A percentile compares a stretch with the other conserved stretches of the same genome.
Conservation (phyloP, 2,888 invertebrate species). For the Cephus nigrinus region DNA sequence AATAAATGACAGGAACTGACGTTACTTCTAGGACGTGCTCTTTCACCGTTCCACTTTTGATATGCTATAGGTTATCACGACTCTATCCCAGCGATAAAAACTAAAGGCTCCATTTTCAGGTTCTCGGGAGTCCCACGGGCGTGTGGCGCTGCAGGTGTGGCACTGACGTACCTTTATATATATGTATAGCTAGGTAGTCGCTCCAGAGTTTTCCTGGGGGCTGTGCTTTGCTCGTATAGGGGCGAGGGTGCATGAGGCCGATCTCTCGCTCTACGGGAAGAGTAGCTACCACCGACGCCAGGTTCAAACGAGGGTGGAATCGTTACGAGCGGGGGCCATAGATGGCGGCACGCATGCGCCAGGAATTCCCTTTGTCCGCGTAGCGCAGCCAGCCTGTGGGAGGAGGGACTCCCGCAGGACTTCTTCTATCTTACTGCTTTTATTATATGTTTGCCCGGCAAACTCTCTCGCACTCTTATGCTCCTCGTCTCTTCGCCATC, state of each 20-base stretch:
- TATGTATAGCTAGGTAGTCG: background rate
- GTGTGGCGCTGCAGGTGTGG: slow-evolving; percentile 14
- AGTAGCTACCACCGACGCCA: slow-evolving; percentile 20
- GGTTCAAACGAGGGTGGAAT: slow-evolving; percentile 50
- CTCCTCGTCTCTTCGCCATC: background rate
- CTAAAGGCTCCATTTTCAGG: slow-evolving; percentile 61
- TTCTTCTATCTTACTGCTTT: slow-evolving; percentile 55
- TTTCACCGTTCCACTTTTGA: slow-evolving; percentile 41
- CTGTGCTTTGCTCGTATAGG: background rate
- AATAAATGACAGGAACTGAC: background rate
- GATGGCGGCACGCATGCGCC: slow-evolving; percentile 55
- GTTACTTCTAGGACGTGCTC: slow-evolving; percentile 27
- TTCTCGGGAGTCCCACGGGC: slow-evolving; percentile 49
- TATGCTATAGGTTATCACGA: slow-evolving; percentile 61
- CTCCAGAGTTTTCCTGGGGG: background rate
- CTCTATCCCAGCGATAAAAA: slow-evolving; percentile 63
- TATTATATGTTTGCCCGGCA: slow-evolving; percentile 45
- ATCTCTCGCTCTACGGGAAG: slow-evolving; percentile 25
- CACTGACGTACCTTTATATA: background rate
- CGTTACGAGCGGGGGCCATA: slow-evolving; percentile 53
- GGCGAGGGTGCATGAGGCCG: background rate
- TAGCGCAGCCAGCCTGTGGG: slow-evolving; percentile 25
- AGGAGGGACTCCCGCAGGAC: slow-evolving; percentile 47
- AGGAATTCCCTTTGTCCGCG: slow-evolving; percentile 55
- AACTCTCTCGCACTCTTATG: slow-evolving; percentile 18